Evolutionary conservation across 2,888 invertebrate species (phyloP).

Genomic region (Sisyra terminalis): DNA sequence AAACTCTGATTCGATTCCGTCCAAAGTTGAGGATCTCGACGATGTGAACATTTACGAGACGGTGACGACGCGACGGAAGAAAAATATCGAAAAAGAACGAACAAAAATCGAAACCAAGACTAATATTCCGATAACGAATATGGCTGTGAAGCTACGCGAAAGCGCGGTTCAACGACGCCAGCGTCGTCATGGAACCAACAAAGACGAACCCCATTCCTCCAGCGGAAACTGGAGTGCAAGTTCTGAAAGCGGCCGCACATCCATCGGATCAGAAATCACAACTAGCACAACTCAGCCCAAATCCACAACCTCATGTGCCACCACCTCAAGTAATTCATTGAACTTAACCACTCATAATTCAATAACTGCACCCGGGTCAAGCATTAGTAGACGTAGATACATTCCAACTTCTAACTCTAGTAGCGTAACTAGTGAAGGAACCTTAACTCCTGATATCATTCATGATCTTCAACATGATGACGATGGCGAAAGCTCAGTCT

Average conservation of each 20-base stretch:
- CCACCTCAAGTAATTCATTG: slow-evolving; percentile 52
- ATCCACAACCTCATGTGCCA: slow-evolving; percentile 48
- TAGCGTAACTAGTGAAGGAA: slow-evolving; percentile 72
- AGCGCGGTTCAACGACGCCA: slow-evolving; percentile 54
- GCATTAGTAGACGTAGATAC: slow-evolving; percentile 43
- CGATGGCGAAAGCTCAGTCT: slow-evolving; percentile 76
- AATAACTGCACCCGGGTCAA: slow-evolving; percentile 47
- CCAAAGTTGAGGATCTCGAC: slow-evolving; percentile 32
- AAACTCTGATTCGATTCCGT: slow-evolving; percentile 30
- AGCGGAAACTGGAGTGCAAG: slow-evolving; percentile 93
- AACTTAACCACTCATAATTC: slow-evolving; percentile 34
- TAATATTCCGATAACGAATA: slow-evolving; percentile 22
- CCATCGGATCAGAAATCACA: slow-evolving; percentile 70
- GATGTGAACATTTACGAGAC: slow-evolving; percentile 49
- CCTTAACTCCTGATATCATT: slow-evolving; percentile 67
- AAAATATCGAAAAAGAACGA: slow-evolving; percentile 30
- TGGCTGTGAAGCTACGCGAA: slow-evolving; percentile 59
- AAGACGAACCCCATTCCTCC: slow-evolving; percentile 76
- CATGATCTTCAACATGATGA: slow-evolving; percentile 67
- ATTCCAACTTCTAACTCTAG: slow-evolving; percentile 64
- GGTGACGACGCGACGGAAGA: slow-evolving; percentile 44
- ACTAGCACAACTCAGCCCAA: slow-evolving; percentile 50
- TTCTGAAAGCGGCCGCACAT: slow-evolving; percentile 73
- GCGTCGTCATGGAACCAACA: slow-evolving; percentile 41
- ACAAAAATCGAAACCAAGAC: too few relatives aligned